Base-by-base conservation (phyloP, 2,888 invertebrate genomes). In the Aleiodes leptofemur region DNA sequence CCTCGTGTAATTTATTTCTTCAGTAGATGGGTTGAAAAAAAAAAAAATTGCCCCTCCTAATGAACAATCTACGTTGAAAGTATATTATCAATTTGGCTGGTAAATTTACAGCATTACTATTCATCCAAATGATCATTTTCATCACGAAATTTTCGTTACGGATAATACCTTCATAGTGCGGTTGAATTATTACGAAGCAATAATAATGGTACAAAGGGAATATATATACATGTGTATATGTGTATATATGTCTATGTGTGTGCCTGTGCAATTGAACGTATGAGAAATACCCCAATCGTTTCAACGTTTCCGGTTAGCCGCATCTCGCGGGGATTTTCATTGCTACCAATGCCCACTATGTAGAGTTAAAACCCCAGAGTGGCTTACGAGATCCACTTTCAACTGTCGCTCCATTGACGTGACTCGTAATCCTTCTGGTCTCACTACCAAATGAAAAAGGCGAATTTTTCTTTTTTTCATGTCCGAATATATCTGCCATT, bases 401-500 rank as follows among this genome's bases (percentile, higher is more conserved):
- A 14, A 34, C 38, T 48, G 51, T 61, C 51, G 23, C 34, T 48
- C 64, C 72, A 72, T 72, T 72, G 72, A 72, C 64, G 53, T 38
- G 51, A 72, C 51, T 72, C 72, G 38, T 64, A 72, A 72, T 72
- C 61, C 72, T 34, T 34, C n/a, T 13, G 59, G 43, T 55, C 34
- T 61, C 13, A 16, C 4, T 23, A 3, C 1, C 69, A 11, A 43
- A 53, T 16, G 69, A 56, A 61, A 72, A 61, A 38, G 31, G 61
- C 50, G 51, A 51, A 34, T 72, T 55, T 70, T 61, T 34, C 34
- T 34, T 6, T 4, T 6, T 6, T 34, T 34, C 4, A 31, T 23
- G 53, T 38, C 61, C 38, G 43, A 43, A 38, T 61, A 43, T 61
- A 34, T 64, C 16, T 9, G 43, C 43, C 43, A 43, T 43, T 43